These are phyloP conservation scores for Polia nebulosa DNA, from an alignment of 2,888 invertebrate species.

Conservation along the genomic window DNA sequence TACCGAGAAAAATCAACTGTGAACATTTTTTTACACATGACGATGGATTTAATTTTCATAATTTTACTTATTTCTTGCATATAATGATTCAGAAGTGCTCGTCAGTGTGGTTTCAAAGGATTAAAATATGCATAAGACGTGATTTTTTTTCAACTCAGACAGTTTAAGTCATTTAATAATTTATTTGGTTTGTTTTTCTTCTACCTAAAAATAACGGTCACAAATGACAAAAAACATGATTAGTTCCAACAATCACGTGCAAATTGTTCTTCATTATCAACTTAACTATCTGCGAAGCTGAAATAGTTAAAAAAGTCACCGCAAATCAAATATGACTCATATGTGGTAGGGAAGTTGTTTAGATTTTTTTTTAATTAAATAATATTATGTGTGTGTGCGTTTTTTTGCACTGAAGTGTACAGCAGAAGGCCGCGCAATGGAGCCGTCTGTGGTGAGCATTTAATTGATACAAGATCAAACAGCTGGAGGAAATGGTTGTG, in stretches of 20 bases:
- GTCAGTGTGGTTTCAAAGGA: neutral
- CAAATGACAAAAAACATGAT: neutral
- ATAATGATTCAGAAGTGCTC: neutral
- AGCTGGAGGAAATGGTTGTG: conserved; percentile 55
- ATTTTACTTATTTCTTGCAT: neutral
- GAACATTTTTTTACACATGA: conserved; percentile 32
- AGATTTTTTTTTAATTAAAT: conserved; percentile 6
- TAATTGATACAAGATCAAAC: conserved; percentile 56
- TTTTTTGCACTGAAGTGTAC: conserved; percentile 49
- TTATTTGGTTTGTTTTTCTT: neutral
- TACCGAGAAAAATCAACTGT: conserved; percentile 18
- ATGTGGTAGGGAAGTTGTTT: conserved; percentile 17
- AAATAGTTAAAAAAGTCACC: conserved; percentile 13
- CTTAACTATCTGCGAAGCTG: conserved; percentile 7
- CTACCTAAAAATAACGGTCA: neutral
- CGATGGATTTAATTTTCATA: neutral
- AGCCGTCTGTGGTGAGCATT: conserved; percentile 41
- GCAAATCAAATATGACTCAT: conserved; percentile 3
- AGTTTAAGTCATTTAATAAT: neutral
- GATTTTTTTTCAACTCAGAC: neutral
- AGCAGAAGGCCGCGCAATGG: conserved; percentile 24
- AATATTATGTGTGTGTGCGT: conserved; percentile 1
- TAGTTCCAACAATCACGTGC: neutral
- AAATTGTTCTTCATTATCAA: conserved; percentile 9
- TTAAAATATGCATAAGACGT: neutral